Base-by-base conservation (phyloP, 2,113 vertebrate species). In the Mustela nigripes region DNA sequence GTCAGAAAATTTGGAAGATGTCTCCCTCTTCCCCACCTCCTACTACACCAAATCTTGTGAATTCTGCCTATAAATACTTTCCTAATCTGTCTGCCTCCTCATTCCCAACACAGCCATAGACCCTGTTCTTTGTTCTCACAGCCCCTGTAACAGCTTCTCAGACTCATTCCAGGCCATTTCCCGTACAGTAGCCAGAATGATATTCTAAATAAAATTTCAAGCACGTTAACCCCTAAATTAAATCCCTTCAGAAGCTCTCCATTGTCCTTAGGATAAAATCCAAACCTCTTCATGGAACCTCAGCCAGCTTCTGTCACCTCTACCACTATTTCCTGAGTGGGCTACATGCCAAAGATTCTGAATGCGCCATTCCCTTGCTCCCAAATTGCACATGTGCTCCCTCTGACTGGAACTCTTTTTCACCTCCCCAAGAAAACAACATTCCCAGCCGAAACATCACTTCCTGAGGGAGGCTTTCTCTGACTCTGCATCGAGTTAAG, bases 401-500 rank as follows among this genome's bases (percentile, higher is more conserved):
- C 22, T 50, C 11, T 9, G 4, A 50, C 5, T 48, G 26, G 1
- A 33, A 21, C 16, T 6, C 18, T 65, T 26, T 92, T 63, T 56
- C 21, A 45, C 56, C 36, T 90, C 71, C 39, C 39, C 58, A 28
- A 85, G 48, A 60, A 63, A 56, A 42, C 4, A 11, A 2, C 33
- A 15, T 19, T 56, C 73, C 78, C 19, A 5, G 36, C 31, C 76
- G 14, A 60, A 50, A 62, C 3, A 22, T 1, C 7, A 19, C 2
- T 48, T 33, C 65, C 73, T 76, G 10, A 0, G 4, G 4, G 36
- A 63, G 31, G 1, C 53, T 19, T n/a, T 21, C 56, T 67, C 28
- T 22, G 74, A 62, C n/a, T n/a, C 56, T 3, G 0, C 48, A 16
- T 2, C 28, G 5, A 31, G 5, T 63, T 33, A 53, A 5, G 10